A percentile compares a stretch with the other conserved stretches of the same genome.
Conservation (phyloP, 2,113 vertebrate genomes). For the Anseranas semipalmata region DNA sequence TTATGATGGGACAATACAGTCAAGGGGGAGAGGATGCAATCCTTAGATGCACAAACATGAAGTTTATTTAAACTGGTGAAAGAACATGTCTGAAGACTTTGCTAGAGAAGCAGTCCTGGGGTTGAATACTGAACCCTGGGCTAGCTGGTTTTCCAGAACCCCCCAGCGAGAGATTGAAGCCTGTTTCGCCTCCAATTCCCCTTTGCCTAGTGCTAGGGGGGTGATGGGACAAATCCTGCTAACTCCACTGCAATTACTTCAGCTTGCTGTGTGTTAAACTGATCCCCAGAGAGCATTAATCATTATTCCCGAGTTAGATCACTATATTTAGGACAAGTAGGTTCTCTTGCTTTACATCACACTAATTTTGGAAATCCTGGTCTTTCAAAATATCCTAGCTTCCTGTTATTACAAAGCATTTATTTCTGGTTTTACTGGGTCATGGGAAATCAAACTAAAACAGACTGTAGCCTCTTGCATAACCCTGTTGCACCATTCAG, state of each 20-base stretch:
- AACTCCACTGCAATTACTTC: neutral
- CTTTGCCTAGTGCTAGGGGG: neutral
- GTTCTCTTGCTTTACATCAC: neutral
- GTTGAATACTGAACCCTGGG: accelerated
- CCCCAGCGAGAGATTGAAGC: neutral
- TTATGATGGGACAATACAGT: neutral
- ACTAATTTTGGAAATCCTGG: neutral
- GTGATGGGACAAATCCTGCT: neutral
- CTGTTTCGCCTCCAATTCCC: neutral
- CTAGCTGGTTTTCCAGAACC: neutral
- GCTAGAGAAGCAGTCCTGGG: neutral
- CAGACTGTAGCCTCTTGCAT: neutral
- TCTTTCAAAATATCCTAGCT: neutral
- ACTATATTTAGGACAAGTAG: neutral
- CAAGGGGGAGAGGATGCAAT: neutral
- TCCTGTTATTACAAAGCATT: slow-evolving; percentile 16
- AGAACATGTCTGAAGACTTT: neutral
- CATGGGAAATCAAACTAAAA: neutral
- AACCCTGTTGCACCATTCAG: neutral
- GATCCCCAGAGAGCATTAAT: neutral
- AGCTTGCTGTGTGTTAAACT: neutral
- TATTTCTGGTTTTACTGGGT: neutral
- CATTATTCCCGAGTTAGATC: neutral
- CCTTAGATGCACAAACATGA: neutral
- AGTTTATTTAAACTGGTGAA: neutral